Conservation (phyloP, 2,888 invertebrate species). For the Zaprionus lineosus region DNA sequence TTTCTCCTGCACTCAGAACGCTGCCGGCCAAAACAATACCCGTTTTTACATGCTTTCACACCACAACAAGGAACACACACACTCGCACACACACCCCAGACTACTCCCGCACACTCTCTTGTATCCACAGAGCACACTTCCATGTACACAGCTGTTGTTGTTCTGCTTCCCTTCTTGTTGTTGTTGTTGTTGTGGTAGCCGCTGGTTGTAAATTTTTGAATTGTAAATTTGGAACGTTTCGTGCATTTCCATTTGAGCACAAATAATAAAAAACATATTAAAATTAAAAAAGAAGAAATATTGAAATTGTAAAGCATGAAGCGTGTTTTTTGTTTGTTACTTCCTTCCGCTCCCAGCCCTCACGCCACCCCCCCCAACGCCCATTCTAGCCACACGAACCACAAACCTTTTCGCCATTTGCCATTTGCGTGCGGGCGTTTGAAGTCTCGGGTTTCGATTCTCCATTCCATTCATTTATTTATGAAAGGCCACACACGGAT, state of each 20-base stretch:
- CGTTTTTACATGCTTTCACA: conserved; percentile 38
- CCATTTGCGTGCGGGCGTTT: conserved; percentile 45
- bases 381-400: background rate
- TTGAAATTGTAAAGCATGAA: conserved; percentile 20
- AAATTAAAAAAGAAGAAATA: conserved; percentile 21
- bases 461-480: conserved; percentile 48
- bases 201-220: conserved; percentile 36
- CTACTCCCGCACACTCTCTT: background rate
- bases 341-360: conserved; percentile 16
- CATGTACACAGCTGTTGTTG: background rate
- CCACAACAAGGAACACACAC: conserved; percentile 7
- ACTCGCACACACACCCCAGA: background rate
- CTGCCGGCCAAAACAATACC: conserved; percentile 41
- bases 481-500: conserved; percentile 32
- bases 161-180: background rate
- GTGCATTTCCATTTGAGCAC: conserved; percentile 27
- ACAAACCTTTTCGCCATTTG: conserved; percentile 16
- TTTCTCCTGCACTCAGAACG: too few species aligned
- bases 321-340: conserved; percentile 29
- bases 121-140: conserved; percentile 4
- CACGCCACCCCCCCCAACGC: background rate
- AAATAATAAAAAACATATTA: conserved; percentile 16
- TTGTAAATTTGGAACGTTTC: conserved; percentile 34
- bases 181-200: too few species aligned
- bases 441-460: conserved; percentile 30